These are phyloP conservation scores for Strongylocentrotus purpuratus DNA, from an alignment of 35 echinoderm and acorn worm genomes.

Conservation along the genomic window DNA sequence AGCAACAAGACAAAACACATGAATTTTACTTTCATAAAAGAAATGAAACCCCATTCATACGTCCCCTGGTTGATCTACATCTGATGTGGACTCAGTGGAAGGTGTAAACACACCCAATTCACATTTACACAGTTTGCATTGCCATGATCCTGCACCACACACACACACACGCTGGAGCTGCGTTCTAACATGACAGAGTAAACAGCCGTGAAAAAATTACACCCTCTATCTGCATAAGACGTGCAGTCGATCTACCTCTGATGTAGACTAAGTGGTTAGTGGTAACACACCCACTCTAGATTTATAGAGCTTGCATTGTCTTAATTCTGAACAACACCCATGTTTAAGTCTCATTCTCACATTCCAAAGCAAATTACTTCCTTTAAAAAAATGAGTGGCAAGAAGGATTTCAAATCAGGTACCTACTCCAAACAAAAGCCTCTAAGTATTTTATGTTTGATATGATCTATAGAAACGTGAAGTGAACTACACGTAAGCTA, in stretches of 20 bases:
- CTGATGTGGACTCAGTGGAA: not conserved
- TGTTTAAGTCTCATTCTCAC: not conserved
- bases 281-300: not conserved
- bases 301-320: not conserved
- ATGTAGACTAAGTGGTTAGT: not conserved
- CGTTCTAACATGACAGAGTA: too few relatives aligned
- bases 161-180: not conserved
- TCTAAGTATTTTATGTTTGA: too few relatives aligned
- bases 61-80: not conserved
- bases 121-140: not conserved
- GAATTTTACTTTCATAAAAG: not conserved
- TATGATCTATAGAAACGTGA: too few relatives aligned
- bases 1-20: not conserved
- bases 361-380: too few relatives aligned
- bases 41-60: not conserved
- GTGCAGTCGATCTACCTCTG: not conserved
- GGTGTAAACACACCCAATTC: not conserved
- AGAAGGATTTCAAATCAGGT: too few relatives aligned
- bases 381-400: too few relatives aligned
- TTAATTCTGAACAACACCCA: not conserved
- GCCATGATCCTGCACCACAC: not conserved
- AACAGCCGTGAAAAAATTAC: too few relatives aligned
- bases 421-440: too few relatives aligned
- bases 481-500: too few relatives aligned
- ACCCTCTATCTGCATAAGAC: not conserved